Base-by-base conservation (phyloP, 2,797 vertebrate species). In the Poecilia wingei region DNA sequence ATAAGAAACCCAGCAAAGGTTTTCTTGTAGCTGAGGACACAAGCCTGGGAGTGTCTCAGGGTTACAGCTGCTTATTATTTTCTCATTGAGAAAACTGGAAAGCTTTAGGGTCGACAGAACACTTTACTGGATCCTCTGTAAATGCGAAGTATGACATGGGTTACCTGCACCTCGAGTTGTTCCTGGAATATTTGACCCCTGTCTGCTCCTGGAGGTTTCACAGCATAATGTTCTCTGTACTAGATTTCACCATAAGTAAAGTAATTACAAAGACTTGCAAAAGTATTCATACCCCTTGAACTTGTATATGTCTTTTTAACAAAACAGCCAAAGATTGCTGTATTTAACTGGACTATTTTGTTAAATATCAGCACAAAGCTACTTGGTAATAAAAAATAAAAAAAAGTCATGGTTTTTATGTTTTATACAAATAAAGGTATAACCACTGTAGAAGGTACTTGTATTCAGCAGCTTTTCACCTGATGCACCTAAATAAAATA, bases 31-130 rank as follows among this genome's bases (percentile, higher is more conserved):
- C 85, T 89, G 82, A 92, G 89, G 91, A 94, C 92, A 93, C 89
- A 92, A 89, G 89, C 89, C 90, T 94, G 93, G 94, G 94, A 95
- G 91, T 94, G 94, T 95, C 93, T 93, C 87, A 91, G 92, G 80
- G 82, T 94, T 93, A 95, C 93, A 95, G 86, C 91, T 87, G 87
- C 91, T 91, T 92, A 92, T 95, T 94, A 92, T 95, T 90, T 89
- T 91, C 88, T 80, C 83, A 87, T 84, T 89, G 88, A 92, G 78
- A 80, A 89, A 84, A 83, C 76, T 75, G 75, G 78, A 78, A 87
- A 84, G 86, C 86, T 90, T 84, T 33, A 81, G 84, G 88, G 83
- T 88, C 86, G 83, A 77, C 85, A 90, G 83, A 93, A 93, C 86
- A 91, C 90, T 91, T 93, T 89, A 91, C 88, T 83, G 75, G 88